phyloP scores from a whole-genome alignment of 2,797 vertebrate species.

The Sebastes nivosus region DNA sequence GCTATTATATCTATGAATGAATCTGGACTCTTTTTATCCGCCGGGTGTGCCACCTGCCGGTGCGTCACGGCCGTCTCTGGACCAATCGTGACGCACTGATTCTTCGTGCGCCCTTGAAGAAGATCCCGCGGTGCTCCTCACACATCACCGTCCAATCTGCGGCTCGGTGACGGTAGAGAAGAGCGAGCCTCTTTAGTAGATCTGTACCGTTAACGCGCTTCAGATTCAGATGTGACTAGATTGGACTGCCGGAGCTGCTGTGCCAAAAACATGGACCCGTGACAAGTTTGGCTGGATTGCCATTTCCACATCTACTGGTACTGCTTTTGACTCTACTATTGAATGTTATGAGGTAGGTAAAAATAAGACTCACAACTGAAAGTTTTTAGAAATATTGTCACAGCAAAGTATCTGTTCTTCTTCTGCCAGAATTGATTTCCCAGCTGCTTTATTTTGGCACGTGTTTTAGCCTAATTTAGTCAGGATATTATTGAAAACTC shows the following conservation, averaged over 20 bases:
- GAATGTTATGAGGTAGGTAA: conserved; percentile 62
- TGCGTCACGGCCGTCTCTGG: conserved; percentile 72
- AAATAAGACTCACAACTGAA: background rate
- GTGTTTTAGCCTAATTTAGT: background rate
- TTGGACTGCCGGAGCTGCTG: conserved; percentile 40
- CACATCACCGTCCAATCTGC: conserved; percentile 35
- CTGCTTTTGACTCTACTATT: conserved; percentile 17
- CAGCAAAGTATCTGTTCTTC: background rate
- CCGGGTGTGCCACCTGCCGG: conserved; percentile 82
- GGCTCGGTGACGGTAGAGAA: conserved; percentile 47
- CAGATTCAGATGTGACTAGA: conserved; percentile 37
- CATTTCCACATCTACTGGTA: conserved; percentile 28
- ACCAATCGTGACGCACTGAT: conserved; percentile 75
- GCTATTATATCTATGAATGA: conserved; percentile 59
- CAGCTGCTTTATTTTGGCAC: background rate
- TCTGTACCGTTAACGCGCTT: background rate
- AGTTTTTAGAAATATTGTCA: conserved; percentile 34
- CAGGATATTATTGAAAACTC: no score
- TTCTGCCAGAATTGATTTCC: background rate
- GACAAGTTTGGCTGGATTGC: conserved; percentile 71
- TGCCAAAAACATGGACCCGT: conserved; percentile 63
- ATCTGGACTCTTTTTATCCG: conserved; percentile 36
- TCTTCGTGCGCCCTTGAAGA: conserved; percentile 72
- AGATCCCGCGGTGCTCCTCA: conserved; percentile 68
- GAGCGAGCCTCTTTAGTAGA: conserved; percentile 28